Base-by-base conservation (phyloP, 1,140 invertebrate genomes). In the Stenopsyche tienmushanensis region DNA sequence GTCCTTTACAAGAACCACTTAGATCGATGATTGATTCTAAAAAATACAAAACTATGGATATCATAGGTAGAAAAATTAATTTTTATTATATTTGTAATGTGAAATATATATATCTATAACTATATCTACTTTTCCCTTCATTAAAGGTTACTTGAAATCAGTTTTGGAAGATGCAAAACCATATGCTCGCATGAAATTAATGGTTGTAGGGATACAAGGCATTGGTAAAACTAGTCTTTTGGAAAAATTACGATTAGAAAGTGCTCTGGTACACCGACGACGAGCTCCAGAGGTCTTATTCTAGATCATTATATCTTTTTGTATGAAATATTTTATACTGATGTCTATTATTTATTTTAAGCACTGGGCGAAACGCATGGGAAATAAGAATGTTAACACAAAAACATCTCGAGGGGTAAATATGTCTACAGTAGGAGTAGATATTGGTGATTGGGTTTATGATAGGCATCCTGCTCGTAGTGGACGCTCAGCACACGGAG, bases 131-230 rank as follows among this genome's bases (percentile, higher is more conserved):
- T 8, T n/a, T n/a, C 53, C 13, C 13, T 53, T 21, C 50, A 42
- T 63, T 54, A 17, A 21, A 70, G 69, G 94, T 0, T 98, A 98
- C 79, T 83, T 99, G 0, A 95, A 97, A 75, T 91, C 89, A 0
- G 89, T 94, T 47, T 78, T 94, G 47, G 90, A 94, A 74, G 90
- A 98, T 78, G 95, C 96, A 0, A 89, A 90, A 74, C 91, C 94
- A 0, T 99, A 99, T 77, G 91, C 94, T 3, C 82, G 94, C 39
- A 94, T 99, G 90, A 99, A 98, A 75, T 81, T 99, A 1, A 98
- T 99, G 96, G 88, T 99, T 47, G 95, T 99, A 13, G 97, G 97
- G 0, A 86, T 74, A 5, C 73, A 90, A 75, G 86, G 87, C 8
- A 94, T 94, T 71, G 93, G 95, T 0, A 98, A 98, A 78, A 99